Percentiles rank a stretch among this genome's conserved stretches.
phyloP scores from a whole-genome alignment of 2,113 vertebrate genomes.

The Carassius auratus region DNA sequence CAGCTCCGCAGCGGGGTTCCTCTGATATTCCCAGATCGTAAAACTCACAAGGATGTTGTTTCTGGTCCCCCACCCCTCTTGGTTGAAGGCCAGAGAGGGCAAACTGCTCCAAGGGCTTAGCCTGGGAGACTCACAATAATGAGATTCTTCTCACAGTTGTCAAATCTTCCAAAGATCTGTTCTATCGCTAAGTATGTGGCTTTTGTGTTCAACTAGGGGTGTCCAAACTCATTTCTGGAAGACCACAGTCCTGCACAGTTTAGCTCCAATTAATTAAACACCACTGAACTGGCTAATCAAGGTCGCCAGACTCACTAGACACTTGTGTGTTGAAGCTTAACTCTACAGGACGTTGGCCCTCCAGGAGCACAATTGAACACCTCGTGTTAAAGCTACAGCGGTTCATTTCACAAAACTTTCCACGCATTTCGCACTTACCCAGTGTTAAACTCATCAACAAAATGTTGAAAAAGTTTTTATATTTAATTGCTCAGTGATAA shows the following conservation, averaged over 20 bases:
- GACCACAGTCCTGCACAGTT: not conserved
- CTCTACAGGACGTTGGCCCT: no score
- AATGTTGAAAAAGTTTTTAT: no score
- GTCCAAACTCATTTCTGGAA: not conserved
- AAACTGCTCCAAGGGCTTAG: constrained; percentile 27
- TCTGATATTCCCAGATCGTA: constrained; percentile 58
- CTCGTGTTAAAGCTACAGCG: no score
- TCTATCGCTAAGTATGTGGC: not conserved
- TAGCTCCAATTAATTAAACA: not conserved
- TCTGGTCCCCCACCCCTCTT: constrained; percentile 42
- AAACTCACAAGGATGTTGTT: constrained; percentile 61
- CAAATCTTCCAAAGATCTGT: not conserved
- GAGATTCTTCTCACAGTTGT: not conserved
- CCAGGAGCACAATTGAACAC: no score
- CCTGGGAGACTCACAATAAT: not conserved
- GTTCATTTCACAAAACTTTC: no score
- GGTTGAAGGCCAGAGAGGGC: constrained; percentile 47
- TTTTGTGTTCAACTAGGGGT: not conserved
- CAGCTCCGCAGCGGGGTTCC: constrained; percentile 39
- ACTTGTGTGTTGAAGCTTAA: no score
- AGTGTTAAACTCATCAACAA: no score
- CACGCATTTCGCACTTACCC: no score
- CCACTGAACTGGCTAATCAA: not conserved
- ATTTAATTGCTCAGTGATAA: no score
- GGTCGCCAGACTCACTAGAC: no score